Percentiles rank a stretch among this genome's conserved stretches.
phyloP scores from a whole-genome alignment of 2,797 vertebrate species.

The Sebastes miniatus region DNA sequence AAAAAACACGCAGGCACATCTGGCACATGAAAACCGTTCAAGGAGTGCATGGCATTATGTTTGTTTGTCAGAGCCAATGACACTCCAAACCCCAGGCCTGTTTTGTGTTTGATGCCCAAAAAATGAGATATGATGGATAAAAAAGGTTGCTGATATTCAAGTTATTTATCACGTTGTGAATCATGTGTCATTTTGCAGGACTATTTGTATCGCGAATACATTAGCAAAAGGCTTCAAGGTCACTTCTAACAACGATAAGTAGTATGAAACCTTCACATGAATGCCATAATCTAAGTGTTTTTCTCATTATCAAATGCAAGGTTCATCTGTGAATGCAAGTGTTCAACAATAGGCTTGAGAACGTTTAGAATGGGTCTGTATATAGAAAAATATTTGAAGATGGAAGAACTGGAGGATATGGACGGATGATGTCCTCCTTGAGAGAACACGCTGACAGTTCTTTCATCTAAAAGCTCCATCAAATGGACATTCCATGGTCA shows the following conservation, averaged over 20 bases:
- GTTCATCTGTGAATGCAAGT: slow-evolving; percentile 9
- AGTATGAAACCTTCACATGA: neutral
- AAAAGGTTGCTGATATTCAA: slow-evolving; percentile 59
- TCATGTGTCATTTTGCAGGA: slow-evolving; percentile 25
- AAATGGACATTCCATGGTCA: slow-evolving; percentile 36
- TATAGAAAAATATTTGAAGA: slow-evolving; percentile 1
- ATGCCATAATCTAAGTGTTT: neutral
- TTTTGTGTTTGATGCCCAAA: slow-evolving; percentile 41
- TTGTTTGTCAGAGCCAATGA: slow-evolving; percentile 60
- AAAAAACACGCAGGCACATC: slow-evolving; percentile 61
- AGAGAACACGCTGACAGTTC: slow-evolving; percentile 20
- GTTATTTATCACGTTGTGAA: slow-evolving; percentile 39
- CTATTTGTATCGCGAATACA: neutral
- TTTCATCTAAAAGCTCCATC: slow-evolving; percentile 47
- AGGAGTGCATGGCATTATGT: slow-evolving; percentile 60
- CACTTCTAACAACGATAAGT: neutral
- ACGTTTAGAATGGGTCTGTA: neutral
- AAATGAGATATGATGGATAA: slow-evolving; percentile 43
- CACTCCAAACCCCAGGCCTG: slow-evolving; percentile 25
- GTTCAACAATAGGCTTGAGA: neutral
- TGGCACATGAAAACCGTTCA: slow-evolving; percentile 61
- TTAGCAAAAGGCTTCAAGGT: neutral
- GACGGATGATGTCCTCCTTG: slow-evolving; percentile 5
- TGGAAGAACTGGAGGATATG: slow-evolving; percentile 8
- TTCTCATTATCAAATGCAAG: slow-evolving; percentile 4